A percentile compares a stretch with the other conserved stretches of the same genome.
Evolutionary conservation across 2,797 vertebrate species (phyloP).

Genomic region (Myotis pilosus): DNA sequence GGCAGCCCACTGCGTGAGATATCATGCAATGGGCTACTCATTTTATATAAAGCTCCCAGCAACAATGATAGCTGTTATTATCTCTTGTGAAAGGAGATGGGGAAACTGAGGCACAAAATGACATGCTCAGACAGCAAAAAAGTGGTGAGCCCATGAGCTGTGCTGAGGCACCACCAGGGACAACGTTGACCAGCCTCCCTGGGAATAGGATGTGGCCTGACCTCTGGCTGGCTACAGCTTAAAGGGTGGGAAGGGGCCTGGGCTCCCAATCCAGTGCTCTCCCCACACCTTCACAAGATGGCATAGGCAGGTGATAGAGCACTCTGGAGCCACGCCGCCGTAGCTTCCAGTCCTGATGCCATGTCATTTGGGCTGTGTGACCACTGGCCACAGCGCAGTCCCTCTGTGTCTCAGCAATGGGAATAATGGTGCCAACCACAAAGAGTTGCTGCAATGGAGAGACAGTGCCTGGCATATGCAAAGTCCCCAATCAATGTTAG

Average conservation of each 20-base stretch:
- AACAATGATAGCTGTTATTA: not conserved
- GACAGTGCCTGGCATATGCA: not conserved
- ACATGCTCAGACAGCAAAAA: not conserved
- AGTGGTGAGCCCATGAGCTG: not conserved
- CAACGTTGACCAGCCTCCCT: not conserved
- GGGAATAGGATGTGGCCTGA: not conserved
- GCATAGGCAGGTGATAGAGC: not conserved
- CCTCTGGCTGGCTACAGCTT: not conserved
- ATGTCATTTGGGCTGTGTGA: not conserved
- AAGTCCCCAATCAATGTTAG: constrained; percentile 59
- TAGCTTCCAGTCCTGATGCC: not conserved
- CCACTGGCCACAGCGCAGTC: not conserved
- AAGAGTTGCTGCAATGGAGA: not conserved
- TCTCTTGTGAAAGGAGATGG: not conserved
- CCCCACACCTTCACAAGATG: not conserved
- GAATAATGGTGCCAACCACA: not conserved
- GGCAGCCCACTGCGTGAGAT: no score
- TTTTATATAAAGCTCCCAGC: not conserved
- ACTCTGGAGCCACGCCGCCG: fast-evolving
- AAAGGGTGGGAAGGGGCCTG: not conserved
- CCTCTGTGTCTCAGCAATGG: not conserved
- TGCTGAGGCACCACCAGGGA: no score
- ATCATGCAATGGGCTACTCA: no score
- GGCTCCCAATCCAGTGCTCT: not conserved
- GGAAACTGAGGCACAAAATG: constrained; percentile 24